Percentiles rank a stretch among this genome's conserved stretches.
phyloP scores from a whole-genome alignment of 2,888 invertebrate genomes.

The Dryobotodes eremita region DNA sequence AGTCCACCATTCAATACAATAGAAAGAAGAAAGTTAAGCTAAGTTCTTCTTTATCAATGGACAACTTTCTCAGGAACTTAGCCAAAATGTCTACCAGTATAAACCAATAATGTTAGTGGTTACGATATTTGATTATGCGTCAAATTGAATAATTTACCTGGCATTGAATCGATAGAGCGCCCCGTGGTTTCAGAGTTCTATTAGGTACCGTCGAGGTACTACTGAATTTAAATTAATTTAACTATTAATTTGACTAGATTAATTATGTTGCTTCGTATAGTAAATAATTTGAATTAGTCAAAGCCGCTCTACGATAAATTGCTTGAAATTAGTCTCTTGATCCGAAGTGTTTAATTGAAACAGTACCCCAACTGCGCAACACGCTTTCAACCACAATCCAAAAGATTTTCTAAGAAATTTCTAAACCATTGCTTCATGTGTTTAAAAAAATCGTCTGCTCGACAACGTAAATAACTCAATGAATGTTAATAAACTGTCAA shows the following conservation, averaged over 20 bases:
- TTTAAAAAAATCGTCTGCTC: background rate
- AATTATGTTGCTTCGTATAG: slow-evolving; percentile 12
- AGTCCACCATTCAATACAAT: background rate
- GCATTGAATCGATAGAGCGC: background rate
- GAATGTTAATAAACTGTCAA: no score
- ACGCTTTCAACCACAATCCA: background rate
- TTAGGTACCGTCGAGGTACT: background rate
- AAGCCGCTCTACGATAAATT: slow-evolving; percentile 14
- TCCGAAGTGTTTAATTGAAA: slow-evolving; percentile 4
- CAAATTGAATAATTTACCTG: background rate
- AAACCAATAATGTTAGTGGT: background rate
- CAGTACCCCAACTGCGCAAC: background rate
- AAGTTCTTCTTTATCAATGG: no score
- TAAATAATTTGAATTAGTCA: slow-evolving; percentile 24
- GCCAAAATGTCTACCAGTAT: no score
- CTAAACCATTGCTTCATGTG: background rate
- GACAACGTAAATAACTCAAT: no score
- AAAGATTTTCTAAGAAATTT: background rate
- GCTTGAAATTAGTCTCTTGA: slow-evolving; percentile 7
- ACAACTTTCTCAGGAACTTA: background rate
- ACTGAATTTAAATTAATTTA: slow-evolving; percentile 7
- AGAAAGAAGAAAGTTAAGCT: no score
- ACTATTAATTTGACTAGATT: slow-evolving; percentile 9
- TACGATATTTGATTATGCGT: background rate
- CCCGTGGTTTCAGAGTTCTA: background rate